Evolutionary conservation across 2,113 vertebrate genomes (phyloP).

Genomic region (Tichodroma muraria): DNA sequence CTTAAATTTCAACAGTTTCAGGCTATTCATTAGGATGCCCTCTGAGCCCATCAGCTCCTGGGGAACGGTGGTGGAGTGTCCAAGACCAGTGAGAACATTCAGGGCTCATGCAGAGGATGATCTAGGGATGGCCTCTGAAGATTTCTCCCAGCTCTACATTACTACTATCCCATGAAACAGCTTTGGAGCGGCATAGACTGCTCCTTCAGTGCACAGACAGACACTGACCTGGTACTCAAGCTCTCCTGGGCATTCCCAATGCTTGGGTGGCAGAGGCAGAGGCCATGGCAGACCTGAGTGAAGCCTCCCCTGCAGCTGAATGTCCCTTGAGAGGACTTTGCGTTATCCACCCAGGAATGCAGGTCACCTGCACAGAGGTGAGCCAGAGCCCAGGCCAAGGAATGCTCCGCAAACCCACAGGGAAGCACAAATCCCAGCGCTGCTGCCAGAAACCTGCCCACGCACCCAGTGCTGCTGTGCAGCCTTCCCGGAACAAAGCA

Average conservation of each 20-base stretch:
- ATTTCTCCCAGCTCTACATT: background rate
- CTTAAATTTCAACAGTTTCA: background rate
- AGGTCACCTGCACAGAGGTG: background rate
- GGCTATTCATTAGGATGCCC: background rate
- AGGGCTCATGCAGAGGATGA: background rate
- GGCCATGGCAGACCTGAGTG: background rate
- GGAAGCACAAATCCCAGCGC: background rate
- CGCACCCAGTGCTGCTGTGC: background rate
- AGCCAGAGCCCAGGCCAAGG: background rate
- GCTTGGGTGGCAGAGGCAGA: background rate
- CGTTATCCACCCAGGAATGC: accelerated
- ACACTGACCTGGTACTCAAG: background rate
- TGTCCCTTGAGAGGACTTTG: background rate
- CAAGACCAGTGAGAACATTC: background rate
- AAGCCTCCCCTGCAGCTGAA: background rate
- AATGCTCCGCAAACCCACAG: background rate
- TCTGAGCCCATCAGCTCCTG: background rate
- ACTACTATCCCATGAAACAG: background rate
- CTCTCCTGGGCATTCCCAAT: background rate
- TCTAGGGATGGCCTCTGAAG: background rate
- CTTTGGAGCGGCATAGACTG: background rate
- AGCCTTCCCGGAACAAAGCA: background rate
- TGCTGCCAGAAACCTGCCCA: background rate
- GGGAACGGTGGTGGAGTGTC: background rate
- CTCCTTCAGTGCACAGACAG: background rate